Evolutionary conservation across 1,140 invertebrate species (phyloP), one percentile per base, ranked within the genome.

Genomic region (Charaxes varanes): DNA sequence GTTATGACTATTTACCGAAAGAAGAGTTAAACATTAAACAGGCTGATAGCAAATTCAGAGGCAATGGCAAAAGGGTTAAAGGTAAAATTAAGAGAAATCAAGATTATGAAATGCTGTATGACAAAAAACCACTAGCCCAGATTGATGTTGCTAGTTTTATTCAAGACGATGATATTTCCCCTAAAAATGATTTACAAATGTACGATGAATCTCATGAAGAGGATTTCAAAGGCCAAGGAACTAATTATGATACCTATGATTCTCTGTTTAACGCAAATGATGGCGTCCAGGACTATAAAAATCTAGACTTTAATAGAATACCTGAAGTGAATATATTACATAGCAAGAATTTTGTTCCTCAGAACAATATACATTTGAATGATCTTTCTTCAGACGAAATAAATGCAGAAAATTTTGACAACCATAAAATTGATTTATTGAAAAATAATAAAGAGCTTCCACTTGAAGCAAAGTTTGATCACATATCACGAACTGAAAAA

Each of bases 81-180:
- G 28, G 30, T 17, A 46, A 22, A 38, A 10, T 32, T 11, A 26
- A 32, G 8, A 50, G 40, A 41, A 30, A 47, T 27, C 41, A 43
- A 35, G 40, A 53, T 44, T 48, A 38, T 12, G 41, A 48, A 4
- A 19, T 22, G 8, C 24, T 22, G 5, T 32, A 60, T 21, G 42
- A 56, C 24, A 54, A 54, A 15, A 46, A 53, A 12, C 42, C 43
- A 14, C 22, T 50, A 2, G 49, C 48, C 0, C 48, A 54, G 8
- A 60, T 68, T 8, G 62, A 68, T 41, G 49, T 68, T 6, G 53
- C 56, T 1, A 62, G 38, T 26, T 68, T 68, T 26, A 62, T 68
- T 14, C 61, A 56, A 30, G 35, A 35, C 11, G 40, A 38, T 2
- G 54, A 41, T 23, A 40, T 52, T n/a, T 42, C 23, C 24, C 13